Conservation (phyloP, 1,140 invertebrate species). For the Agrilus planipennis region DNA sequence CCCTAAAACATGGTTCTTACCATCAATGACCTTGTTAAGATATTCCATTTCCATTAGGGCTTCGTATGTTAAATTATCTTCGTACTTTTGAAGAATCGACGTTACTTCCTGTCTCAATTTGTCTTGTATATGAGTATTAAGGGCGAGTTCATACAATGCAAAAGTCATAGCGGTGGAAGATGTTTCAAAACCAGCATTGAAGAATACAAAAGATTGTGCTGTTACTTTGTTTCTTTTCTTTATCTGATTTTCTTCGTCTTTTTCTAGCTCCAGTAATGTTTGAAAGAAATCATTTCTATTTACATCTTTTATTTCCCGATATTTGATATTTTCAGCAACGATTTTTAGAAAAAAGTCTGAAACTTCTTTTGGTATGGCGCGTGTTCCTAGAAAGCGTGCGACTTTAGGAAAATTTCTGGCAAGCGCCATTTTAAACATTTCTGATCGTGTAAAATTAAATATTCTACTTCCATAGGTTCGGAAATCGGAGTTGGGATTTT, state of each 20-base stretch:
- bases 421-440: constrained; percentile 3
- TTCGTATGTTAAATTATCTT: constrained; percentile 41
- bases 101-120: constrained; percentile 36
- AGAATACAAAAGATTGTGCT: constrained; percentile 12
- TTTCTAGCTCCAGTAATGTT: constrained; percentile 10
- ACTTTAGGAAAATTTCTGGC: constrained; percentile 6
- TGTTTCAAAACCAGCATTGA: constrained; percentile 39
- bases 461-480: constrained; percentile 33
- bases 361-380: constrained; percentile 9
- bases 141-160: constrained; percentile 36
- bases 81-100: constrained; percentile 32
- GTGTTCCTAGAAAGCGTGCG: constrained; percentile 2
- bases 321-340: constrained; percentile 17
- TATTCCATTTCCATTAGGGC: constrained; percentile 40
- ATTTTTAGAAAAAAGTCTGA: constrained; percentile 15
- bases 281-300: constrained; percentile 18
- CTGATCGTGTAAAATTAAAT: constrained; percentile 3
- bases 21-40: constrained; percentile 23
- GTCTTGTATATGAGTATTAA: constrained; percentile 34
- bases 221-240: constrained; percentile 2
- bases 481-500: constrained; percentile 39
- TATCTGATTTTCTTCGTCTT: constrained; percentile 3
- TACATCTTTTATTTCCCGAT: constrained; percentile 11
- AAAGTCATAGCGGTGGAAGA: constrained; percentile 35
- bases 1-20: too few species aligned